These are phyloP conservation scores for Coptodon bakossiorum DNA, from an alignment of 2,113 vertebrate genomes.

Conservation along the genomic window DNA sequence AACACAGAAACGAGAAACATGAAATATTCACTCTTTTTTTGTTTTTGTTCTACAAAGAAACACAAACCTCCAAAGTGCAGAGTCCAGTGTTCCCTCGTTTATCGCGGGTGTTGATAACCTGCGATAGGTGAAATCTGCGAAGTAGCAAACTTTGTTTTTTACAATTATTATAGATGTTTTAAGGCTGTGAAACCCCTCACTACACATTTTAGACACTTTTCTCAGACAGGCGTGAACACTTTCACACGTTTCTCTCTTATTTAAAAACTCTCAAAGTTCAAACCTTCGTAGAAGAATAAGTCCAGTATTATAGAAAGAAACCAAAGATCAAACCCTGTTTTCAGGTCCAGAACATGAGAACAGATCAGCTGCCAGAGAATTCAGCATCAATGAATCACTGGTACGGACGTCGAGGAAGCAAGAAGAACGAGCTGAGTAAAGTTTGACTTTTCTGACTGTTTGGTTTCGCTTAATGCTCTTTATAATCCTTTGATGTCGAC, in stretches of 20 bases:
- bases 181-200: not conserved
- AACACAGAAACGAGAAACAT: accelerated
- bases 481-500: accelerated
- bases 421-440: not conserved
- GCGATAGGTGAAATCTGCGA: not conserved
- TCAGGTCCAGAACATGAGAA: accelerated
- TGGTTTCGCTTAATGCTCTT: accelerated
- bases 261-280: not conserved
- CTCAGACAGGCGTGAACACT: not conserved
- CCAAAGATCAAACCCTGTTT: not conserved
- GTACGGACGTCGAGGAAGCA: accelerated
- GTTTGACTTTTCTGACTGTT: accelerated
- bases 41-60: not conserved
- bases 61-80: accelerated
- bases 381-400: accelerated
- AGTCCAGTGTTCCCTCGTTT: not conserved
- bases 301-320: not conserved
- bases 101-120: accelerated
- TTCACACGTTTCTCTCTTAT: not conserved
- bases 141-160: accelerated
- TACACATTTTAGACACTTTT: not conserved
- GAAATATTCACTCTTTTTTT: accelerated
- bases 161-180: accelerated
- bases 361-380: not conserved
- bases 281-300: accelerated